Conservation (phyloP, 92 coral and sea anemone genomes). For the Epizoanthus scotinus region DNA sequence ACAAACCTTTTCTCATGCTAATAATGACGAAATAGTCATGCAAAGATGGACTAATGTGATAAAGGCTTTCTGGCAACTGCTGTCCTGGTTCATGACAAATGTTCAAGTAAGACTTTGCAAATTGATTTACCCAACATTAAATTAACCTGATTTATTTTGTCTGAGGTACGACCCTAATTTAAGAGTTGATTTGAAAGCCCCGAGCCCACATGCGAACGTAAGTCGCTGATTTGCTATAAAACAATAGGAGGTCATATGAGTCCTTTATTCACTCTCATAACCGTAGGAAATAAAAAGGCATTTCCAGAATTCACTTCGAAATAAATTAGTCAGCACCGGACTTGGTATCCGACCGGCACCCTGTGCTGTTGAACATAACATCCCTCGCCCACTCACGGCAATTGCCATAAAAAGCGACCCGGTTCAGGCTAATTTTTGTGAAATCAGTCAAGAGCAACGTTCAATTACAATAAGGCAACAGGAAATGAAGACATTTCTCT, state of each 20-base stretch:
- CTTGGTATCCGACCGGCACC: not conserved
- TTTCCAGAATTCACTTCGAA: conserved; percentile 40
- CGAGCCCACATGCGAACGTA: not conserved
- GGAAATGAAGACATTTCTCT: conserved; percentile 42
- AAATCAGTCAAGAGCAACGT: conserved; percentile 42
- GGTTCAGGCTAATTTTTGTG: conserved; percentile 33
- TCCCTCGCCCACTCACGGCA: not conserved
- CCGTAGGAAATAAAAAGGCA: conserved; percentile 48
- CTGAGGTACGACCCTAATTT: conserved; percentile 7
- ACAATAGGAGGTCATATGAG: conserved; percentile 40
- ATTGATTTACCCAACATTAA: conserved; percentile 32
- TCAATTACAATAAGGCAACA: conserved; percentile 34
- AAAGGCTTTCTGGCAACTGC: conserved; percentile 34
- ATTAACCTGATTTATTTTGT: conserved; percentile 19
- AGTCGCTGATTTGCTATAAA: conserved; percentile 26
- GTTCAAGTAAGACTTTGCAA: conserved; percentile 3
- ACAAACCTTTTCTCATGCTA: conserved; percentile 38
- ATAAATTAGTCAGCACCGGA: conserved; percentile 2
- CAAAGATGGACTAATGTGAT: conserved; percentile 42
- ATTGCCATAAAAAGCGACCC: not conserved
- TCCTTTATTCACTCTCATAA: conserved; percentile 32
- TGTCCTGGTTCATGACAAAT: conserved; percentile 12
- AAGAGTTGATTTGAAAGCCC: conserved; percentile 13
- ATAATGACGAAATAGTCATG: conserved; percentile 42
- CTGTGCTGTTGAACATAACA: not conserved